Evolutionary conservation across 2,797 vertebrate species (phyloP), one percentile per base, ranked within the genome.

Genomic region (Arrhamphus sclerolepis): DNA sequence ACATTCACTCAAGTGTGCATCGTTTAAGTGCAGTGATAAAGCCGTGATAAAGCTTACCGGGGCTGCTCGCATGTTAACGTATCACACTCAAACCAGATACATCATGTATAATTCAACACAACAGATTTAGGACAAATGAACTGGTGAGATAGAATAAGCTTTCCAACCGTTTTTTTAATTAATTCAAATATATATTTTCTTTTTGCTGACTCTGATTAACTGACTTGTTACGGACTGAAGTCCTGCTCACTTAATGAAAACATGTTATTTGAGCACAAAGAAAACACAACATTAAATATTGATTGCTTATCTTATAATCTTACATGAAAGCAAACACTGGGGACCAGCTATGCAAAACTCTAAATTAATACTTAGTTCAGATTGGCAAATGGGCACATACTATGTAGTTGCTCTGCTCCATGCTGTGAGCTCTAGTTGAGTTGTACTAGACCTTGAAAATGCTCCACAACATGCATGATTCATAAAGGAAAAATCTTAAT

Each of bases 1-100:
- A 70, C 57, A 47, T 21, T 62, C 64, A 62, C 10, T 65, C 38
- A 41, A 72, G 66, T 82, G 82, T 84, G 77, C 53, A 7, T 43
- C 50, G 67, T 82, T 86, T 67, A 86, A 85, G 85, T 86, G 84
- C 73, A 46, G 61, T 19, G 74, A 78, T 84, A 72, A 81, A 48
- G 66, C 72, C 46, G n/a, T 26, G 24, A 55, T 81, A 58, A 26
- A 62, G 81, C 55, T 79, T 61, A 67, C 61, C 59, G 67, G 70
- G 73, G 74, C 50, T 10, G 50, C 56, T 47, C 4, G 9, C 61
- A 70, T 73, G 55, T 54, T 60, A 48, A 60, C 41, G 49, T 66
- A 74, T 81, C 80, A 70, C 63, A 59, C 42, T 60, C 56, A 9
- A 14, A 66, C 40, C 73, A 81, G 68, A 80, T 20, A 56, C 18